phyloP scores from a whole-genome alignment of 1,140 invertebrate species.

The Goniozus legneri region DNA sequence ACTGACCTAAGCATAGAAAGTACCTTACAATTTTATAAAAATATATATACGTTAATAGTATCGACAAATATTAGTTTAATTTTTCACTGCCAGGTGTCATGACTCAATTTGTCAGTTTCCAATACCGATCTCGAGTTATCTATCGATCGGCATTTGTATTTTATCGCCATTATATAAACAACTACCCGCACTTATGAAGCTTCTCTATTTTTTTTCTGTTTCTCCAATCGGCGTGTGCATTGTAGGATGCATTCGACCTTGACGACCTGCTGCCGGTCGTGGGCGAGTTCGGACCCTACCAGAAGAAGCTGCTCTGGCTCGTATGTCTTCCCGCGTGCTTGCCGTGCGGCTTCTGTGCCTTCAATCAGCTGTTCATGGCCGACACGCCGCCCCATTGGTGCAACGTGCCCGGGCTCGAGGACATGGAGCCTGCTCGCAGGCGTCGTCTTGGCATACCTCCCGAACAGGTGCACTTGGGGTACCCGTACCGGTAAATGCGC shows the following conservation, averaged over 20 bases:
- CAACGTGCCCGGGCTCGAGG: constrained; percentile 62
- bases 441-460: constrained; percentile 65
- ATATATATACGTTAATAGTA: no score
- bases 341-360: constrained; percentile 85
- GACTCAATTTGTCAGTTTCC: no score
- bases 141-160: no score
- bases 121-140: no score
- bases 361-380: constrained; percentile 86
- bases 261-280: constrained; percentile 81
- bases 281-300: constrained; percentile 84
- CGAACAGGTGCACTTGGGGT: constrained; percentile 25
- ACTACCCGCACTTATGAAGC: no score
- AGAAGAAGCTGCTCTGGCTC: constrained; percentile 80
- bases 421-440: constrained; percentile 55
- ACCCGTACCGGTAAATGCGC: constrained; percentile 2
- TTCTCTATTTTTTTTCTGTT: no score
- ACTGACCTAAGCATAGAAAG: no score
- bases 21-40: no score
- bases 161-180: no score
- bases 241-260: constrained; percentile 65
- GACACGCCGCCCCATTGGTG: constrained; percentile 81
- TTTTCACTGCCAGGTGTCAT: no score
- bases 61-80: no score
- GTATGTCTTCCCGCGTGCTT: constrained; percentile 84
- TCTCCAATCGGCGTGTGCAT: no score